A percentile compares a stretch with the other conserved stretches of the same genome.
Evolutionary conservation across 2,797 vertebrate genomes (phyloP).

Genomic region (Hipposideros larvatus): DNA sequence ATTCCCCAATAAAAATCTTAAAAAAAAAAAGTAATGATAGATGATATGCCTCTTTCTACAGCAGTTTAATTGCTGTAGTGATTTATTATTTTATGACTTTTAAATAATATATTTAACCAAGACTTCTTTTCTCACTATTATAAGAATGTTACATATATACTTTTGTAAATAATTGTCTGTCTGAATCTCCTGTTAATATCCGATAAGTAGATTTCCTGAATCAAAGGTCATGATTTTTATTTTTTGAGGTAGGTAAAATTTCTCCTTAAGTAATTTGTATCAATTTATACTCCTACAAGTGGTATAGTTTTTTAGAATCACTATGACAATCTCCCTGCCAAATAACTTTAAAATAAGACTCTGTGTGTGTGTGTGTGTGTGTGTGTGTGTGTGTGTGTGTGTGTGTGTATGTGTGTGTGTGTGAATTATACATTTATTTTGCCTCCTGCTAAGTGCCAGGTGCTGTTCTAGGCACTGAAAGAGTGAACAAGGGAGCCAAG

Average conservation of each 20-base stretch:
- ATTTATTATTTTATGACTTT: neutral
- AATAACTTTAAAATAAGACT: constrained; percentile 1
- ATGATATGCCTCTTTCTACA: neutral
- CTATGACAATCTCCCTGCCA: neutral
- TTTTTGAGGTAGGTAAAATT: neutral
- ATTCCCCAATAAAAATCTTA: too few species aligned
- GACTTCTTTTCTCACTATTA: neutral
- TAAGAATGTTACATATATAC: neutral
- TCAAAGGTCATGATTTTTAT: neutral
- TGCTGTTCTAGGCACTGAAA: neutral
- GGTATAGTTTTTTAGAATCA: neutral
- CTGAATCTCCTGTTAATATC: neutral
- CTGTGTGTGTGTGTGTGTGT: neutral
- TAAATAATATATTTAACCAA: constrained; percentile 11
- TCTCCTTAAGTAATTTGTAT: neutral
- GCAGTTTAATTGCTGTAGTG: neutral
- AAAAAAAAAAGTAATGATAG: neutral
- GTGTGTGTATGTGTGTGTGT: neutral
- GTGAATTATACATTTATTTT: neutral
- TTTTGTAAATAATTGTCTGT: neutral
- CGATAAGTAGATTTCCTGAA: neutral
- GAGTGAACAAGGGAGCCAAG: neutral
- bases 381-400: neutral
- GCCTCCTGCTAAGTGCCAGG: neutral
- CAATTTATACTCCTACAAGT: neutral